phyloP scores from a whole-genome alignment of 2,888 invertebrate species.

The Lottia gigantea region DNA sequence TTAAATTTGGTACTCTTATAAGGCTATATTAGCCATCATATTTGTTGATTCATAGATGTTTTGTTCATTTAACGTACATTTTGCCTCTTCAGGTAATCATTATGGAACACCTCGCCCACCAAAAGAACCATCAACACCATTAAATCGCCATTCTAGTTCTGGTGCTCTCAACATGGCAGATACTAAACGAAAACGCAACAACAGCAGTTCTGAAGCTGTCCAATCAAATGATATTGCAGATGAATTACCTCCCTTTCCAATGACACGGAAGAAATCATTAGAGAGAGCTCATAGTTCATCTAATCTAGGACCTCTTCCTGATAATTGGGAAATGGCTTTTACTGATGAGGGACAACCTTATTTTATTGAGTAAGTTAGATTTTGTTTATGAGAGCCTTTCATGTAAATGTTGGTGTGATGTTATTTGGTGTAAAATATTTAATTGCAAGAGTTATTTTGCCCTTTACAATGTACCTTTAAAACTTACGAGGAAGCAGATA shows the following conservation, averaged over 20 bases:
- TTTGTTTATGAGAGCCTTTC: too few relatives aligned
- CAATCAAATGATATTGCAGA: slow-evolving; percentile 47
- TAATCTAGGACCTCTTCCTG: slow-evolving; percentile 87
- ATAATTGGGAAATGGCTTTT: slow-evolving; percentile 97
- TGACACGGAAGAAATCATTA: slow-evolving; percentile 54
- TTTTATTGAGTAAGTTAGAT: slow-evolving; percentile 85
- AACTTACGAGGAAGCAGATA: too few relatives aligned
- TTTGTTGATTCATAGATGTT: too few relatives aligned
- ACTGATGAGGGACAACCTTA: slow-evolving; percentile 97
- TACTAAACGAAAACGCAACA: slow-evolving; percentile 71
- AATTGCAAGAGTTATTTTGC: too few relatives aligned
- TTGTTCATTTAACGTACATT: too few relatives aligned
- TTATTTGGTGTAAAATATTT: too few relatives aligned
- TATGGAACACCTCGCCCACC: slow-evolving; percentile 75
- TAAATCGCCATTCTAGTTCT: slow-evolving; percentile 60
- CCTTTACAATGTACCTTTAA: too few relatives aligned
- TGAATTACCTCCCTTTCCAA: slow-evolving; percentile 41
- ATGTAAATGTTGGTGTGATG: too few relatives aligned
- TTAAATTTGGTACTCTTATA: too few relatives aligned
- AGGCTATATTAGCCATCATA: too few relatives aligned
- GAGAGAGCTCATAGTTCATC: slow-evolving; percentile 55
- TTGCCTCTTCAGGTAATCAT: slow-evolving; percentile 70
- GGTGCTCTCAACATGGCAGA: slow-evolving; percentile 60
- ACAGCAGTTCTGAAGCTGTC: slow-evolving; percentile 73
- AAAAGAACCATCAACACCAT: slow-evolving; percentile 55